phyloP scores from a whole-genome alignment of 37 sponge, comb jelly and placozoan species.

The Ianthella basta region DNA sequence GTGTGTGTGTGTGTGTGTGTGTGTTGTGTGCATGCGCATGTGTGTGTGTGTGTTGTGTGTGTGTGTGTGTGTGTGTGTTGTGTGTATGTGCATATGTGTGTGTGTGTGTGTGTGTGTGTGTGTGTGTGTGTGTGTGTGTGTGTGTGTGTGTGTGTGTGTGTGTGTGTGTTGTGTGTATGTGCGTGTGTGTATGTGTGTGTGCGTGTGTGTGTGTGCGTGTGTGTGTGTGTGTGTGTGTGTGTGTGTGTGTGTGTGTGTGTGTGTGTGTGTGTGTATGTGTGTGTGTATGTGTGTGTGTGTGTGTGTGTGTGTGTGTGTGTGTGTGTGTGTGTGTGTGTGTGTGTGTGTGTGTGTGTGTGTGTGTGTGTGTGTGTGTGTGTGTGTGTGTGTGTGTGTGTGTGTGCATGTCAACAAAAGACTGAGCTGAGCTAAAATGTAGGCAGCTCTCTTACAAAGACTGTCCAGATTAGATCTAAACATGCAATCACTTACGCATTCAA shows the following conservation, averaged over 20 bases:
- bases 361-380: too few relatives aligned
- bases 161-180: too few relatives aligned
- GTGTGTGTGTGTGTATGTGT: not conserved
- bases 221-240: constrained; percentile 29
- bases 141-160: constrained; percentile 20
- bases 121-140: constrained; percentile 29
- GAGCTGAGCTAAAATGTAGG: too few relatives aligned
- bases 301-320: too few relatives aligned
- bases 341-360: too few relatives aligned
- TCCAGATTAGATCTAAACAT: too few relatives aligned
- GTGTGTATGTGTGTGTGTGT: not conserved
- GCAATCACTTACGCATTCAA: constrained; percentile 72
- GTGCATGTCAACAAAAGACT: too few relatives aligned
- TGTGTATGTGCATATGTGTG: too few relatives aligned
- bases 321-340: too few relatives aligned
- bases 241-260: constrained; percentile 28
- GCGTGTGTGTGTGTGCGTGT: constrained; percentile 16
- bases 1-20: constrained; percentile 26
- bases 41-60: constrained; percentile 28
- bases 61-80: constrained; percentile 29
- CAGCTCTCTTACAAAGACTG: too few relatives aligned
- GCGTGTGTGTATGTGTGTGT: constrained; percentile 7
- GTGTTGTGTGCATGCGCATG: too few relatives aligned
- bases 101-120: constrained; percentile 29
- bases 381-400: too few relatives aligned